Base-by-base conservation (phyloP, 2,888 invertebrate species). In the Doris montereyensis region DNA sequence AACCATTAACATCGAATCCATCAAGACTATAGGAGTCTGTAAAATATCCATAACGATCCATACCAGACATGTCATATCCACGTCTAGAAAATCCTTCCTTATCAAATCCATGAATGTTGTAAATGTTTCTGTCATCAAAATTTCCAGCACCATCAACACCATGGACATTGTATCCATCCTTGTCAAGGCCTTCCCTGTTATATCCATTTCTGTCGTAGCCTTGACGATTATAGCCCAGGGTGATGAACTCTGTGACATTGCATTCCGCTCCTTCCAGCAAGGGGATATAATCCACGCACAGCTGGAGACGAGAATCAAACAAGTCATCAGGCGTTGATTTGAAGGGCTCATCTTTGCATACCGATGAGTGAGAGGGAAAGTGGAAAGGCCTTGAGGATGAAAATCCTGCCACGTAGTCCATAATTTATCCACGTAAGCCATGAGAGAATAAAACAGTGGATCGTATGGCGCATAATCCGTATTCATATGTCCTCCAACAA, bases 401-500 rank as follows among this genome's bases (percentile, higher is more conserved):
- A 84, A 84, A 28, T 83, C 81, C 76, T 87, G 86, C 91, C 91
- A 91, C 3, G 86, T 85, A 81, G 86, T 83, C 89, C 90, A 90
- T 1, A 91, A 79, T 79, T 88, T 88, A 81, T 91, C 91, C 71
- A 90, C 84, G 79, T 86, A 90, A n/a, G 91, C 89, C 80, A 87
- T 83, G 10, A 87, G 85, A 13, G 90, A 88, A 26, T 88, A 81
- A 81, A 88, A 90, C 10, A 89, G 76, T 2, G 91, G 91, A 82
- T 91, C 91, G 82, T 89, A 90, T 0, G 88, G 84, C 30, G 85
- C 84, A 28, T 86, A 82, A 67, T 87, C 86, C 2, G 90, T 86
- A 3, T 82, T 83, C 90, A 90, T 89, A 70, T 89, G 88, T 5
- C 91, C 91, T 26, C 90, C 90, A 5, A 90, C 88, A 86, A 86